These are phyloP conservation scores for Diuraphis noxia DNA, from an alignment of 1,140 invertebrate genomes.

Conservation along the genomic window DNA sequence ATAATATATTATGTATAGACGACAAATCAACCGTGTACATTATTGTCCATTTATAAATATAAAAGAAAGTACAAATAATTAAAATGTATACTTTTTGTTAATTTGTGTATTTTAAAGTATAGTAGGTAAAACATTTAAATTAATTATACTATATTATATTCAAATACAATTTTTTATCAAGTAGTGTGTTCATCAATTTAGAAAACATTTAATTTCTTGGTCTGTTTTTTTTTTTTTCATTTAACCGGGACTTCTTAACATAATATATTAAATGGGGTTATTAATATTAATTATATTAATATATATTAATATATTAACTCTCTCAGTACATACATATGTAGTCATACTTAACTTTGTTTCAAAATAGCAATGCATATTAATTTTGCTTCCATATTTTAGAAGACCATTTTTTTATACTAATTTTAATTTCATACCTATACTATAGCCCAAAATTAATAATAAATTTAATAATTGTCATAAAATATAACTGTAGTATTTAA, in stretches of 20 bases:
- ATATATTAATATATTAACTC: too few species aligned
- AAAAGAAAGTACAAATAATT: neutral
- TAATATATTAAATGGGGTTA: neutral
- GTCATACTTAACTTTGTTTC: neutral
- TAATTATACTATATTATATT: neutral
- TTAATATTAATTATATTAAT: neutral
- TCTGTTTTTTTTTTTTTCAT: neutral
- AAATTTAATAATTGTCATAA: too few species aligned
- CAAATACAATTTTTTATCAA: neutral
- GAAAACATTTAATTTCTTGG: neutral
- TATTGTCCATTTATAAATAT: neutral
- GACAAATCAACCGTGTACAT: neutral
- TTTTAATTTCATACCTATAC: neutral
- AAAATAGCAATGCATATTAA: neutral
- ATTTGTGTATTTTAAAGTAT: neutral
- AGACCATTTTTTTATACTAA: neutral
- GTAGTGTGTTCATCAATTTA: neutral
- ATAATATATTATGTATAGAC: neutral
- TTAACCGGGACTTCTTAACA: neutral
- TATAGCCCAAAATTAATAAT: too few species aligned
- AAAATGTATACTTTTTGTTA: neutral
- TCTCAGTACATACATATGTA: neutral
- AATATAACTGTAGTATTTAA: neutral
- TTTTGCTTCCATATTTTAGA: neutral
- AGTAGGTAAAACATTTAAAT: neutral